These are phyloP conservation scores for Acanthoscelides obtectus DNA, from an alignment of 2,888 invertebrate species.

Conservation along the genomic window DNA sequence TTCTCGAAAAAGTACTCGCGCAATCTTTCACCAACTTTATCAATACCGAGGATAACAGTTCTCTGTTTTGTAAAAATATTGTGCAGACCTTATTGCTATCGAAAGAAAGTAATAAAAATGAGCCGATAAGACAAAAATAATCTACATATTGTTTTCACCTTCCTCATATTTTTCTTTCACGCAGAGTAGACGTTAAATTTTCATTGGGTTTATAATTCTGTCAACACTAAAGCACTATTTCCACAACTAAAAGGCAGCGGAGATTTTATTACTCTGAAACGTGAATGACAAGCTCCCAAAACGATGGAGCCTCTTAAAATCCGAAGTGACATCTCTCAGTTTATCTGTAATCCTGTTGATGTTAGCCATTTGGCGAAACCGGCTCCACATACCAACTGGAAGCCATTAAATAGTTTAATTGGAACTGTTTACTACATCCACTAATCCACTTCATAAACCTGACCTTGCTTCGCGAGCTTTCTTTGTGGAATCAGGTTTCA, in stretches of 20 bases:
- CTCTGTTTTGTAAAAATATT: too few relatives aligned
- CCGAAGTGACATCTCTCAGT: neutral
- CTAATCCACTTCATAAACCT: neutral
- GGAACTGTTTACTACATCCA: neutral
- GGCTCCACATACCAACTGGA: neutral
- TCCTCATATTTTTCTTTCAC: too few relatives aligned
- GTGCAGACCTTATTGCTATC: too few relatives aligned
- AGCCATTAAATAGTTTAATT: neutral
- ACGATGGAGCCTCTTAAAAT: neutral
- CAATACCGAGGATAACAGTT: too few relatives aligned
- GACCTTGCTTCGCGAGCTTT: neutral
- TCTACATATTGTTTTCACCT: too few relatives aligned
- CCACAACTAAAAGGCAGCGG: neutral
- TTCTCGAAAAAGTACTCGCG: too few relatives aligned
- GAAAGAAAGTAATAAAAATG: too few relatives aligned
- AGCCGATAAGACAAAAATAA: too few relatives aligned
- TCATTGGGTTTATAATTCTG: too few relatives aligned
- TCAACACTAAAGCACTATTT: neutral
- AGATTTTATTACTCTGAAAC: neutral
- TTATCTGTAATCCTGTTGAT: neutral
- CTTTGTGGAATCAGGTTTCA: neutral
- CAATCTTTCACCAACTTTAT: too few relatives aligned
- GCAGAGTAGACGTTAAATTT: too few relatives aligned
- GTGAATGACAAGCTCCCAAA: neutral
- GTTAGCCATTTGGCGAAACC: neutral